phyloP scores from a whole-genome alignment of 2,113 vertebrate genomes.

The Lepus americanus region DNA sequence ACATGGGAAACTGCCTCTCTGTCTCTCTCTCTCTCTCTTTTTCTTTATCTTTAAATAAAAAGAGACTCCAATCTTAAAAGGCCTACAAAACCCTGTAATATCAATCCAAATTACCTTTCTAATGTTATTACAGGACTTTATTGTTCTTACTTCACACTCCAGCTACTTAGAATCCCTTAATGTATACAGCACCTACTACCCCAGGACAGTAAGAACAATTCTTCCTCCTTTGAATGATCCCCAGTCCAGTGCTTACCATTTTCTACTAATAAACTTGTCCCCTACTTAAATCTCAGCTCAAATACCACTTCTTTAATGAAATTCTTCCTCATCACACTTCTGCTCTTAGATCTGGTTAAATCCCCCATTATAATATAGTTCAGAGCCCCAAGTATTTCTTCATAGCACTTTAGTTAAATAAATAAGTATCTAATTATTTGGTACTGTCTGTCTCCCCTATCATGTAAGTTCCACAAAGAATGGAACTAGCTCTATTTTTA shows the following conservation, averaged over 20 bases:
- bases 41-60: no score
- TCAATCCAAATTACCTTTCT: not conserved
- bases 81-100: not conserved
- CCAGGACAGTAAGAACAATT: not conserved
- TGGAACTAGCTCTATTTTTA: not conserved
- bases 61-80: not conserved
- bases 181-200: not conserved
- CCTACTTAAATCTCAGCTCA: not conserved
- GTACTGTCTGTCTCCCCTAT: not conserved
- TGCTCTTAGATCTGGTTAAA: not conserved
- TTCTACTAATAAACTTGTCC: not conserved
- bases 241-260: not conserved
- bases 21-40: no score
- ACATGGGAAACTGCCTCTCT: no score
- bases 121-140: not conserved
- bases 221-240: not conserved
- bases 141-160: not conserved
- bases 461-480: not conserved
- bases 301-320: not conserved
- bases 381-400: not conserved
- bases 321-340: not conserved
- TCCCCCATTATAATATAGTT: accelerated
- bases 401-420: not conserved
- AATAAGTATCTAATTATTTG: not conserved
- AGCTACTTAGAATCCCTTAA: not conserved